These are phyloP conservation scores for Erebia ligea DNA, from an alignment of 2,888 invertebrate genomes.

Conservation along the genomic window DNA sequence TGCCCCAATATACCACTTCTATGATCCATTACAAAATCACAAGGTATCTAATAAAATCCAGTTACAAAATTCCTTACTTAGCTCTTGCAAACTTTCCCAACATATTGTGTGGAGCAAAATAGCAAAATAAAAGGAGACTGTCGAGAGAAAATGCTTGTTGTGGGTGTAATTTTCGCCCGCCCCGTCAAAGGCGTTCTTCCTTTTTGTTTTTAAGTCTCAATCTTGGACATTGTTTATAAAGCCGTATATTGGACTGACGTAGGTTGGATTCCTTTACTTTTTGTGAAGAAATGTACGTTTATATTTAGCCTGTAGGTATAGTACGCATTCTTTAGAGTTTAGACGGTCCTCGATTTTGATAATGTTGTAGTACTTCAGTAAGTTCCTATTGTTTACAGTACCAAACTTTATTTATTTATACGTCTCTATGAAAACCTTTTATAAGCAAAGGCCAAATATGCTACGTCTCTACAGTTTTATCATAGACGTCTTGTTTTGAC, in stretches of 20 bases:
- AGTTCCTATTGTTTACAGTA: too few species aligned
- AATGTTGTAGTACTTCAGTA: too few species aligned
- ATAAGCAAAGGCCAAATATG: too few species aligned
- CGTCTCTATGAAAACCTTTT: too few species aligned
- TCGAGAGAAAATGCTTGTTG: constrained; percentile 18
- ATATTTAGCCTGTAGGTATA: neutral
- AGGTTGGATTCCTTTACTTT: constrained; percentile 12
- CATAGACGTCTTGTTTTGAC: too few species aligned
- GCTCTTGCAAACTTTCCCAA: constrained; percentile 9
- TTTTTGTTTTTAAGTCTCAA: constrained; percentile 19
- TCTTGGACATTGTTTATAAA: constrained; percentile 23
- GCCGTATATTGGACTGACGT: constrained; percentile 18
- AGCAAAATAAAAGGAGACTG: constrained; percentile 16
- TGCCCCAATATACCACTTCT: neutral
- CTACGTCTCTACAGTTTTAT: too few species aligned
- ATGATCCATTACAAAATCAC: constrained; percentile 1
- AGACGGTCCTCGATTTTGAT: too few species aligned
- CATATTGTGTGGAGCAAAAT: constrained; percentile 7
- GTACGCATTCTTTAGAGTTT: neutral
- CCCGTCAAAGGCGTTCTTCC: constrained; percentile 15
- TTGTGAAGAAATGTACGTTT: constrained; percentile 1
- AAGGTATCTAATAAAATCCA: neutral
- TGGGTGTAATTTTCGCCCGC: constrained; percentile 23
- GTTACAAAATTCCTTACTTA: constrained; percentile 5
- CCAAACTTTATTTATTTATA: too few species aligned